A percentile compares a stretch with the other conserved stretches of the same genome.
Conservation (phyloP, 2,797 vertebrate genomes). For the Nannoperca obscura region DNA sequence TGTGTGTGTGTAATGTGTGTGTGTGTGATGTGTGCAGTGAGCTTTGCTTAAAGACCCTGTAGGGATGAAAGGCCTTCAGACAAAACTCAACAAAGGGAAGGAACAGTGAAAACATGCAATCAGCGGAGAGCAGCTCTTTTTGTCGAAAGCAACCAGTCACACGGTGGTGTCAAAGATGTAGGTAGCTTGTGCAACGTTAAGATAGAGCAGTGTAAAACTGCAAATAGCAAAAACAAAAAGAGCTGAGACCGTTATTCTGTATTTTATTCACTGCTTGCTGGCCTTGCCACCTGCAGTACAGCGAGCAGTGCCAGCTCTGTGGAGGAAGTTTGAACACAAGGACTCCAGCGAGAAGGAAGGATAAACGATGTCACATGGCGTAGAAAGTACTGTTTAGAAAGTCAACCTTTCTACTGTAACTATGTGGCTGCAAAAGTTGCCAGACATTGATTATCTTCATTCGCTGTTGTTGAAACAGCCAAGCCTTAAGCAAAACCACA, state of each 20-base stretch:
- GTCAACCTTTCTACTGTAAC: neutral
- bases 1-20: neutral
- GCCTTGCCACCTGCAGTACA: constrained; percentile 11
- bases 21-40: neutral
- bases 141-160: constrained; percentile 9
- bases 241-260: constrained; percentile 2
- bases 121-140: neutral
- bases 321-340: constrained; percentile 10
- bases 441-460: neutral
- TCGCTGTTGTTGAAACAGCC: neutral
- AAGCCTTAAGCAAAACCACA: neutral
- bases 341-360: constrained; percentile 12
- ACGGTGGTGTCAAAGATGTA: neutral
- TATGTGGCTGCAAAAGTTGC: neutral
- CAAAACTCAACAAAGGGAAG: constrained; percentile 5
- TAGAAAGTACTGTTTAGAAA: neutral
- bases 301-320: neutral
- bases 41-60: constrained; percentile 19
- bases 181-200: neutral
- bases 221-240: constrained; percentile 11
- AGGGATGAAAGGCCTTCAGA: constrained; percentile 27
- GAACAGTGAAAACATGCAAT: neutral
- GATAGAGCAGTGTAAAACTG: neutral
- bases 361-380: constrained; percentile 11
- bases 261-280: constrained; percentile 10